Conservation (phyloP, 2,888 invertebrate genomes). For the Stenoptilia bipunctidactyla region DNA sequence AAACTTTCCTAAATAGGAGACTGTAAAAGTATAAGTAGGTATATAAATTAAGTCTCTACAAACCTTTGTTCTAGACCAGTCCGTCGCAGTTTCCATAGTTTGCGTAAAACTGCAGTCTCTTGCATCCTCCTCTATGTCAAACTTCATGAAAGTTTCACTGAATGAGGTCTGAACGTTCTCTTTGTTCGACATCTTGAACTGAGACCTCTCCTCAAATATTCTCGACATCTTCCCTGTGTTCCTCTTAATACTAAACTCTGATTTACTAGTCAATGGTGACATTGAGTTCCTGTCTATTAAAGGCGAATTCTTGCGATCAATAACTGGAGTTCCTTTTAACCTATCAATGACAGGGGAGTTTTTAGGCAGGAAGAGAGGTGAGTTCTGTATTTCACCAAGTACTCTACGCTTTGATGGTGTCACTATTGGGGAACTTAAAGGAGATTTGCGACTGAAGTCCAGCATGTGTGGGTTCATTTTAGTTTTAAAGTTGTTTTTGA, state of each 20-base stretch:
- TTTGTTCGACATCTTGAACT: conserved; percentile 48
- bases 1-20: too few species aligned
- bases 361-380: conserved; percentile 19
- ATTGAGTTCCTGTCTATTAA: conserved; percentile 16
- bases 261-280: conserved; percentile 19
- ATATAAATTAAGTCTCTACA: conserved; percentile 16
- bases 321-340: conserved; percentile 22
- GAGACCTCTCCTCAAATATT: conserved; percentile 45
- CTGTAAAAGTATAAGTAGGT: too few species aligned
- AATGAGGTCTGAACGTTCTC: conserved; percentile 29
- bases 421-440: conserved; percentile 24
- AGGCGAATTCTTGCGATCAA: conserved; percentile 20
- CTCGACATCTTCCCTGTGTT: conserved; percentile 33
- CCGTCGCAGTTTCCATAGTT: conserved; percentile 12
- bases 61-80: conserved; percentile 50
- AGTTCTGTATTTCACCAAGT: conserved; percentile 36
- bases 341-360: conserved; percentile 32
- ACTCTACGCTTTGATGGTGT: conserved; percentile 38
- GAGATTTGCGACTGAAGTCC: conserved; percentile 40
- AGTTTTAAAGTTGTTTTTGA: conserved; percentile 39
- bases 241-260: conserved; percentile 15
- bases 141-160: conserved; percentile 32
- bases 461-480: conserved; percentile 54
- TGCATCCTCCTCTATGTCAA: conserved; percentile 50
- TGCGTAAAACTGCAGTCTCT: conserved; percentile 31